phyloP scores from a whole-genome alignment of 2,888 invertebrate species.

The Callimorpha dominula region DNA sequence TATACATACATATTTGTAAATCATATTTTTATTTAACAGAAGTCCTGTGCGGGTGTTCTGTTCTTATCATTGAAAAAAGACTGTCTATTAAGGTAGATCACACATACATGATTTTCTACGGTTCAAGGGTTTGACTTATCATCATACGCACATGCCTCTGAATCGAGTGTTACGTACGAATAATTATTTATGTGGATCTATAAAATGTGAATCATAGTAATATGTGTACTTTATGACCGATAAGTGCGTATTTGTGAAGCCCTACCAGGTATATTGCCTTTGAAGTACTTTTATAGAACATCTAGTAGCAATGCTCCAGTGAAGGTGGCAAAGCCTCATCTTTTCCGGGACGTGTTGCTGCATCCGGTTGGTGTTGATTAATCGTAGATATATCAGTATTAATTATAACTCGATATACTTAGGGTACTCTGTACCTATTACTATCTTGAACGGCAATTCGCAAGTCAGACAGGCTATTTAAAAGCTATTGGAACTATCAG shows the following conservation, averaged over 20 bases:
- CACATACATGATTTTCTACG: background rate
- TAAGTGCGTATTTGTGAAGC: too few species aligned
- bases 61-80: background rate
- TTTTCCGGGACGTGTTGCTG: background rate
- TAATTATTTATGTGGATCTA: too few species aligned
- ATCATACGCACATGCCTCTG: background rate
- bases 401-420: background rate
- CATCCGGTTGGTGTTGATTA: background rate
- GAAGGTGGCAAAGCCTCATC: background rate
- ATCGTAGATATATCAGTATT: background rate
- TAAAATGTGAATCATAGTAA: too few species aligned
- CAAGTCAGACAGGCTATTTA: background rate
- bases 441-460: background rate
- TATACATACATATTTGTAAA: background rate
- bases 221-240: too few species aligned
- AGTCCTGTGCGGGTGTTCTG: background rate
- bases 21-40: background rate
- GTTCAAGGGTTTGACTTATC: background rate
- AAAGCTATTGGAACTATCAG: conserved; percentile 8
- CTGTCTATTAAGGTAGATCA: background rate
- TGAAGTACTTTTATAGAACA: too few species aligned
- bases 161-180: background rate
- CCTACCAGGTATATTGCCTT: too few species aligned
- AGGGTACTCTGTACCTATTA: too few species aligned
- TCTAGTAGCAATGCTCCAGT: background rate